Base-by-base conservation (phyloP, 2,888 invertebrate genomes). In the Rhodophaea formosa region DNA sequence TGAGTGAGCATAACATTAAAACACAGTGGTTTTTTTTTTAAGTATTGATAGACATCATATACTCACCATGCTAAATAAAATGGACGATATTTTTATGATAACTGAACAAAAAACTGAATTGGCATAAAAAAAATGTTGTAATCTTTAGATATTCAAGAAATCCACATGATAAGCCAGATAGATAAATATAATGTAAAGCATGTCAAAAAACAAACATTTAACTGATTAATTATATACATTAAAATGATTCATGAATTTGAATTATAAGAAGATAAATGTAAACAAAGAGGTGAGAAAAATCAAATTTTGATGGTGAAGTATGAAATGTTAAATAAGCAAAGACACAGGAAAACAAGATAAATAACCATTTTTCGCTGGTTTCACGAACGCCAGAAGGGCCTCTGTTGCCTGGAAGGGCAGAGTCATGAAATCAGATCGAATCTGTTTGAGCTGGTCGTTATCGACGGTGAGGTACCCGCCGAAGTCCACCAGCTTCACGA, bases 401-500 rank as follows among this genome's bases (percentile, higher is more conserved):
- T 99, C 99, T 53, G 97, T 96, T 59, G 99, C 97, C 93, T 99
- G 99, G 94, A 99, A 99, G 56, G 99, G 99, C 82, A 99, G 92
- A 59, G 95, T 93, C 93, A 98, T 95, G 84, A 98, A 98, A 88
- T 99, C 98, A 57, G 95, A 95, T 72, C 98, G 94, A 69, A 99
- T 98, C 91, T 99, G 98, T 79, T 97, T 94, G 77, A 99, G 93
- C 67, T 94, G 93, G 58, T 93, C 92, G 68, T 95, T 95, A 70
- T 94, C 94, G 57, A 98, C 93, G 60, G 93, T 93, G 75, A 95
- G 94, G 84, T 96, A 99, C 54, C 99, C 99, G 53, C 99, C 99
- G 75, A 97, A 97, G 91, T 99, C 99, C 54, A 99, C 95, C 81
- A 97, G 95, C 86, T 96, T 96, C 58, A 98, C 95, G 65, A 97